These are phyloP conservation scores for Acropora tenuis DNA, from an alignment of 64 coral and sea anemone genomes.

Conservation along the genomic window DNA sequence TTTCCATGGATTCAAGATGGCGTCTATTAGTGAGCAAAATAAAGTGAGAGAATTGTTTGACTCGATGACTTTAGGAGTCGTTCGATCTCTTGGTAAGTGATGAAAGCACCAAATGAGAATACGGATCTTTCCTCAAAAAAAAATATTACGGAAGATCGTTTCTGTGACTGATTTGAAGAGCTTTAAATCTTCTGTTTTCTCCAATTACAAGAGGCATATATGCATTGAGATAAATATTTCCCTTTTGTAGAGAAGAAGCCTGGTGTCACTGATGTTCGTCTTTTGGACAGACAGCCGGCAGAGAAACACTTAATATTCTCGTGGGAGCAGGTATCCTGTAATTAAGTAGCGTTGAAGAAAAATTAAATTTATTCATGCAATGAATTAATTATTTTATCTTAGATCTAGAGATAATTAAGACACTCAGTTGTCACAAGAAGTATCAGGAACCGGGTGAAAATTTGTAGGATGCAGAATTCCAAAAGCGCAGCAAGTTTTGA, in stretches of 20 bases:
- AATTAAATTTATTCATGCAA: too few relatives aligned
- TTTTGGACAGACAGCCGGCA: slow-evolving; percentile 89
- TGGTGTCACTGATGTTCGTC: slow-evolving; percentile 92
- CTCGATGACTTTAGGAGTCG: slow-evolving; percentile 92
- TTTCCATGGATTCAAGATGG: slow-evolving; percentile 80
- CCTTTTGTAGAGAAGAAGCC: slow-evolving; percentile 77
- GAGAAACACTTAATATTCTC: slow-evolving; percentile 71
- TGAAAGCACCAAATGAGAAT: background rate
- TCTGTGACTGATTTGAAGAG: background rate
- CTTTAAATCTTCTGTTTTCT: background rate
- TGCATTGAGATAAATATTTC: background rate
- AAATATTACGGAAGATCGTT: background rate
- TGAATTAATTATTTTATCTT: too few relatives aligned
- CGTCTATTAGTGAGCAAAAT: slow-evolving; percentile 83
- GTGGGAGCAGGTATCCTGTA: slow-evolving; percentile 82
- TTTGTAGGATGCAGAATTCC: too few relatives aligned
- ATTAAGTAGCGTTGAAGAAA: too few relatives aligned
- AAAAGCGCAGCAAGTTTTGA: too few relatives aligned
- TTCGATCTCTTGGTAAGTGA: slow-evolving; percentile 83
- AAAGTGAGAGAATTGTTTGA: slow-evolving; percentile 88
- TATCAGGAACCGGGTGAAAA: too few relatives aligned
- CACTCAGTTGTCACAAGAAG: too few relatives aligned
- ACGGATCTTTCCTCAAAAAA: background rate
- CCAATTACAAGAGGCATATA: too few relatives aligned
- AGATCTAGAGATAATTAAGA: too few relatives aligned